Base-by-base conservation (phyloP, 2,888 invertebrate genomes). In the Rhagonycha lutea region DNA sequence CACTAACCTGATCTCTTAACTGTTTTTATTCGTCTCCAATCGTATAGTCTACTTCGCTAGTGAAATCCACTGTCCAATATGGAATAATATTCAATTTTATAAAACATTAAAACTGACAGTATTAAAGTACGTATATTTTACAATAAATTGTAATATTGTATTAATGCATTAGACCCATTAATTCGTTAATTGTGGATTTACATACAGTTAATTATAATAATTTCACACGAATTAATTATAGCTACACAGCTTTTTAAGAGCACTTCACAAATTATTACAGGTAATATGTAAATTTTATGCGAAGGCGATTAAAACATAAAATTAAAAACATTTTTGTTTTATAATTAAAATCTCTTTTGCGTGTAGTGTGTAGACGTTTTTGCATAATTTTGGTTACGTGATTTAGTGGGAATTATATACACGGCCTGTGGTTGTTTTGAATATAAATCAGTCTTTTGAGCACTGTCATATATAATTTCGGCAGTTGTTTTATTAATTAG, bases 401-500 rank as follows among this genome's bases (percentile, higher is more conserved):
- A 74, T 69, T 74, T 73, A 73, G 71, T 68, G 62, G 28, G 62
- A 23, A 29, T 68, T 32, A 62, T 65, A 60, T 60, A 47, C 63
- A 62, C 60, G 69, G 62, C 63, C 60, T 67, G 12, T 63, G 61
- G 65, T 69, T 70, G 69, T 65, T 74, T 63, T 26, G 68, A 68
- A 72, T 72, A 67, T 72, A 72, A 72, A 72, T 72, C 68, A 68
- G 68, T 28, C 69, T 61, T 72, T 61, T 26, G 68, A 68, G 28
- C 28, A 61, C 61, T 68, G 32, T 72, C 72, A 72, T 72, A 65
- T 65, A 72, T 72, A 72, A 72, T 72, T 72, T 68, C 12, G 29
- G 28, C 70, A 63, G 71, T 73, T 73, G 73, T 76, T 68, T 68
- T 70, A 71, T 73, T 76, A 76, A 76, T 76, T 73, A 76, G 70